Conservation (phyloP, 2,797 vertebrate species). For the Protonibea diacanthus region DNA sequence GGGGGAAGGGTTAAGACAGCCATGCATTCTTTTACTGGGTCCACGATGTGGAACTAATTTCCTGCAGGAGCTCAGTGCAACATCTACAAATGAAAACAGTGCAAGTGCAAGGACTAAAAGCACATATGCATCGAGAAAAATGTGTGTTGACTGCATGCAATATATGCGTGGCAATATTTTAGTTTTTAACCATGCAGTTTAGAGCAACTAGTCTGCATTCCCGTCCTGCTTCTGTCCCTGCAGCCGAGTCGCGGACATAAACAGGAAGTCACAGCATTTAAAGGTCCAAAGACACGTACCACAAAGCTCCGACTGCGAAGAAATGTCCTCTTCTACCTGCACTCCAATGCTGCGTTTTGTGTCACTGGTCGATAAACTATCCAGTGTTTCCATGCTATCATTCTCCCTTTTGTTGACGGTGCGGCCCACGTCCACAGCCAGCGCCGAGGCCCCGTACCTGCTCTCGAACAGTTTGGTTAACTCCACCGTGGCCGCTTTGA, state of each 20-base stretch:
- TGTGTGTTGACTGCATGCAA: neutral
- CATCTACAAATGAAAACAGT: neutral
- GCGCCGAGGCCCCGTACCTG: slow-evolving; percentile 58
- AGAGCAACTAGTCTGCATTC: neutral
- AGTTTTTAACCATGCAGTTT: neutral
- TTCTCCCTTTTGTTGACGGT: neutral
- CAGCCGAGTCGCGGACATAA: slow-evolving; percentile 1
- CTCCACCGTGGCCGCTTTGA: slow-evolving; percentile 82
- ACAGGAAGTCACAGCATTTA: slow-evolving; percentile 37
- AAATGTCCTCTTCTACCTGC: slow-evolving; percentile 71
- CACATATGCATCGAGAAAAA: neutral
- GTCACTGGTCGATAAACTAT: neutral
- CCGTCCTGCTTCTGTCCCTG: neutral
- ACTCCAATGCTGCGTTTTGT: slow-evolving; percentile 80
- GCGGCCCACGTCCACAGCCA: slow-evolving; percentile 41
- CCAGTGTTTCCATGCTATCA: neutral
- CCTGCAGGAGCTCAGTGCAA: neutral
- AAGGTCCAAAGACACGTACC: slow-evolving; percentile 48
- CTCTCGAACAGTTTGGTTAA: slow-evolving; percentile 85
- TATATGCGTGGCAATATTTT: neutral
- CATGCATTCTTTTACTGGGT: slow-evolving; percentile 36
- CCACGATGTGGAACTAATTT: neutral
- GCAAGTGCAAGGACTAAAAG: neutral
- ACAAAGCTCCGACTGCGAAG: neutral
- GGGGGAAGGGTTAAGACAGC: slow-evolving; percentile 39